phyloP scores from a whole-genome alignment of 2,888 invertebrate genomes.

The Cataglyphis albicans region DNA sequence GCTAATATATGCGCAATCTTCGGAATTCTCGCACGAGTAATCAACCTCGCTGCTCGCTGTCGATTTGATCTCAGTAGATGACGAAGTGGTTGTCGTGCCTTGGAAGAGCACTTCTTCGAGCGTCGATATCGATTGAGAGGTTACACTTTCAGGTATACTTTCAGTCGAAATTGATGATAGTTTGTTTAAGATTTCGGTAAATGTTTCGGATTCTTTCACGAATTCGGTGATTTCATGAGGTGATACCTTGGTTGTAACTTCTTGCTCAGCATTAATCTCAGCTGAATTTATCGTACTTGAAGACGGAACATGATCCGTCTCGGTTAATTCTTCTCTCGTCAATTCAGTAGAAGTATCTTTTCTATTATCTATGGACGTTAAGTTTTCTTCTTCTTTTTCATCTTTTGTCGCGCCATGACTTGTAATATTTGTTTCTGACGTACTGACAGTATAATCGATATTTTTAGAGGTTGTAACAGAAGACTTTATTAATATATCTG shows the following conservation, averaged over 20 bases:
- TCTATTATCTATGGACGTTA: neutral
- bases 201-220: neutral
- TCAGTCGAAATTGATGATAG: neutral
- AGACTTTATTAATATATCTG: neutral
- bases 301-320: neutral
- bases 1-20: neutral
- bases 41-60: neutral
- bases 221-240: neutral
- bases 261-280: neutral
- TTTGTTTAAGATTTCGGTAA: neutral
- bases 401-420: neutral
- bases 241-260: neutral
- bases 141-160: neutral
- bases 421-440: neutral
- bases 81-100: neutral
- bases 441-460: neutral
- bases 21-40: slow-evolving; percentile 5
- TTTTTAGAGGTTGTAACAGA: neutral
- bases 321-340: slow-evolving; percentile 9
- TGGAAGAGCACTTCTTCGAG: neutral
- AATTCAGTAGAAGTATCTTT: neutral
- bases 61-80: neutral
- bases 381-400: neutral
- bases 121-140: neutral
- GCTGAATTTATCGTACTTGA: neutral